Conservation (phyloP, 2,888 invertebrate species). For the Plebejus melissa region DNA sequence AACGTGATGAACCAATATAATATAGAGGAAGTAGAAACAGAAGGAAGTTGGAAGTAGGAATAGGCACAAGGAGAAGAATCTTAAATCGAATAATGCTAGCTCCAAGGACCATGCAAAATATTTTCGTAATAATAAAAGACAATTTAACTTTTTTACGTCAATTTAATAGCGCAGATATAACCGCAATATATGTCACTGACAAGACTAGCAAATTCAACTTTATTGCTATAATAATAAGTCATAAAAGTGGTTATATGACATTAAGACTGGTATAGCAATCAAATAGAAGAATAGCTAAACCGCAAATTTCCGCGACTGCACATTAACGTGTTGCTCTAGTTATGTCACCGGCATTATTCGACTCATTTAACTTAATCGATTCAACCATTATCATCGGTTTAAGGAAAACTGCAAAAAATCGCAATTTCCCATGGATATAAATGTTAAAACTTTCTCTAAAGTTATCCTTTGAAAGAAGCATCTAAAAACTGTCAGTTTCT, state of each 20-base stretch:
- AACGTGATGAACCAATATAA: too few species aligned
- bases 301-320: neutral
- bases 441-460: neutral
- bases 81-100: neutral
- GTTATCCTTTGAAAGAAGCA: too few species aligned
- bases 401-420: neutral
- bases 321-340: conserved; percentile 1
- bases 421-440: neutral
- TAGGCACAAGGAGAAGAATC: too few species aligned
- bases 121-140: neutral
- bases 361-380: conserved; percentile 14
- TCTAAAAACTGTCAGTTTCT: too few species aligned
- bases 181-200: neutral
- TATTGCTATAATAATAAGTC: neutral
- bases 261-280: too few species aligned
- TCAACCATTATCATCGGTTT: neutral
- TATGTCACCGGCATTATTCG: conserved; percentile 3
- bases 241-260: neutral
- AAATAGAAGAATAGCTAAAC: neutral
- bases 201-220: neutral
- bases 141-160: neutral
- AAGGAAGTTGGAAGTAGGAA: too few species aligned
- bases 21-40: too few species aligned
- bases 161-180: neutral
- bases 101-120: neutral